These are phyloP conservation scores for Nephrotoma flavescens DNA, from an alignment of 2,888 invertebrate species.

Conservation along the genomic window DNA sequence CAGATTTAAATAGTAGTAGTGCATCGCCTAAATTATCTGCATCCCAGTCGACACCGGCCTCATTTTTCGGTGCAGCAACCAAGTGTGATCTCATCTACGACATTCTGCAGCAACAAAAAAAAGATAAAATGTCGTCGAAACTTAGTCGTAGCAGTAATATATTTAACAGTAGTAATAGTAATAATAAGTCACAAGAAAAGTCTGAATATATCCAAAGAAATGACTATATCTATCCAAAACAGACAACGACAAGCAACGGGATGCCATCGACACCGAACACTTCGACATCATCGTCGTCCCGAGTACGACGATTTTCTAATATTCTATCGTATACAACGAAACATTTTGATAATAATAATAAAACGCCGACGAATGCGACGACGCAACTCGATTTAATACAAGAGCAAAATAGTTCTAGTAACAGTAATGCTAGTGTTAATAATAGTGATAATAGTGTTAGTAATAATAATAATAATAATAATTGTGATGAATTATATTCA, in stretches of 20 bases:
- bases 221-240: constrained; percentile 1
- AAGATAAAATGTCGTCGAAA: constrained; percentile 2
- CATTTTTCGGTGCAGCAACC: constrained; percentile 10
- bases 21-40: constrained; percentile 4
- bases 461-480: not conserved
- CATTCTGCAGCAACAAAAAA: constrained; percentile 21
- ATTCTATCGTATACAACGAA: constrained; percentile 24
- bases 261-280: not conserved
- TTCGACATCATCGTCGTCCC: constrained; percentile 15
- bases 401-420: not conserved
- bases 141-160: not conserved
- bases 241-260: not conserved
- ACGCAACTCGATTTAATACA: not conserved
- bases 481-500: not conserved
- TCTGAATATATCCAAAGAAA: constrained; percentile 5
- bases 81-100: constrained; percentile 32
- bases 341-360: not conserved
- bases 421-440: not conserved
- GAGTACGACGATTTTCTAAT: constrained; percentile 30
- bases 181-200: constrained; percentile 10
- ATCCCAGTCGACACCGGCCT: not conserved
- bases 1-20: not conserved
- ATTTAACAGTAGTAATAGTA: not conserved
- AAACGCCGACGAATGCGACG: not conserved
- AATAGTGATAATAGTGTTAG: not conserved